Evolutionary conservation across 2,113 vertebrate species (phyloP).

Genomic region (Neogale vison): DNA sequence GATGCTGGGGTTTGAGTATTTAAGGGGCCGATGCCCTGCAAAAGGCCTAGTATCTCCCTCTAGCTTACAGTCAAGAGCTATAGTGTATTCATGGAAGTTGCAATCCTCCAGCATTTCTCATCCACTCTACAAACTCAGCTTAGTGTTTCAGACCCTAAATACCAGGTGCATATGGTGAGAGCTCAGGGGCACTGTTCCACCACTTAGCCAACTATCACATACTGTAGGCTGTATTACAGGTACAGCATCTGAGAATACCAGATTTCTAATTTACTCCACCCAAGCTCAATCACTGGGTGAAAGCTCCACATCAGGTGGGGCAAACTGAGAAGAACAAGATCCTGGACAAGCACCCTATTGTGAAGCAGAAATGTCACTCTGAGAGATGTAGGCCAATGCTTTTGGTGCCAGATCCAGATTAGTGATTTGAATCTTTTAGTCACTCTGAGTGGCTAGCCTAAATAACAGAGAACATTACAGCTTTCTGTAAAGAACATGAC

Average conservation of each 20-base stretch:
- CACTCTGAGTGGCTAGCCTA: background rate
- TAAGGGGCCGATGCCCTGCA: background rate
- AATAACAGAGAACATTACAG: background rate
- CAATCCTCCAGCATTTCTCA: background rate
- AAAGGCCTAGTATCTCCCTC: background rate
- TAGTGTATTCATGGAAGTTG: background rate
- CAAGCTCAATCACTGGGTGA: background rate
- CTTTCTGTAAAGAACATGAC: background rate
- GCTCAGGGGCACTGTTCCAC: background rate
- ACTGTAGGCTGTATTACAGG: background rate
- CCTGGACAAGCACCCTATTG: background rate
- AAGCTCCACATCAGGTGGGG: background rate
- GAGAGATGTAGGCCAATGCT: background rate
- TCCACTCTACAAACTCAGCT: background rate
- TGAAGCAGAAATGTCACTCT: background rate
- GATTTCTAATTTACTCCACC: background rate
- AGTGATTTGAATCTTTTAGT: background rate
- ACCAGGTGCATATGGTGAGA: background rate
- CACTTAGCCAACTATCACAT: background rate
- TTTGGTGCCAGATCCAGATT: background rate
- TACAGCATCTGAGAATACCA: background rate
- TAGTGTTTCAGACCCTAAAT: background rate
- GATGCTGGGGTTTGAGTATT: background rate
- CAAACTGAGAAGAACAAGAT: background rate
- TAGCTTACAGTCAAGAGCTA: background rate